Base-by-base conservation (phyloP, 1,140 invertebrate species). In the Bicyclus anynana region DNA sequence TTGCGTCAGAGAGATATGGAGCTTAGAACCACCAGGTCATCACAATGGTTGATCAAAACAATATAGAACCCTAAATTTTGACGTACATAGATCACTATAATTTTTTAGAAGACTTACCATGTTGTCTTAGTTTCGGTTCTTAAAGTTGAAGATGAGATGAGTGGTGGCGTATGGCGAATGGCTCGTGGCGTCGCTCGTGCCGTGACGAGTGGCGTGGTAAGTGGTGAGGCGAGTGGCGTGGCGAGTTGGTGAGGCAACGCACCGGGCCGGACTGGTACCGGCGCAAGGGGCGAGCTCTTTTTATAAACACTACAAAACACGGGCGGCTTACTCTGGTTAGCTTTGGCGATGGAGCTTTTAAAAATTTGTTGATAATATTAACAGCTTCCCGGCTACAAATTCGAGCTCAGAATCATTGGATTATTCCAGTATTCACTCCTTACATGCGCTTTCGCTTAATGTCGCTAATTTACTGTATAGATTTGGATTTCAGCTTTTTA, bases 161-260 rank as follows among this genome's bases (percentile, higher is more conserved):
- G 29, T 33, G 3, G 7, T 3, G 10, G 29, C 13, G 37, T 13
- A n/a, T 6, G 14, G 16, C 10, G 26, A 14, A 53, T 71, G 77
- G 80, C 78, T 62, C 71, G 63, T 47, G 23, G 10, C 17, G n/a
- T n/a, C n/a, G n/a, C n/a, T n/a, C n/a, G n/a, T n/a, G n/a, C n/a
- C n/a, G n/a, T n/a, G n/a, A n/a, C n/a, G n/a, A 13, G 54, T 71
- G 77, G 80, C 79, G 65, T 72, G 63, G 80, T 69, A 76, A 51
- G 83, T 81, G n/a, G 27, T 27, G 29, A 4, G 23, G 33, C n/a
- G 23, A 14, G 55, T 71, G 77, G 80, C 80, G 65, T 72, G 63
- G 80, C 70, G 77, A 51, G 83, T 81, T 77, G 67, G 83, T 60
- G 52, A 86, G 78, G 83, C 80, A 82, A 83, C 83, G 74, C 83